Evolutionary conservation across 2,888 invertebrate species (phyloP).

Genomic region (Polyploca ridens): DNA sequence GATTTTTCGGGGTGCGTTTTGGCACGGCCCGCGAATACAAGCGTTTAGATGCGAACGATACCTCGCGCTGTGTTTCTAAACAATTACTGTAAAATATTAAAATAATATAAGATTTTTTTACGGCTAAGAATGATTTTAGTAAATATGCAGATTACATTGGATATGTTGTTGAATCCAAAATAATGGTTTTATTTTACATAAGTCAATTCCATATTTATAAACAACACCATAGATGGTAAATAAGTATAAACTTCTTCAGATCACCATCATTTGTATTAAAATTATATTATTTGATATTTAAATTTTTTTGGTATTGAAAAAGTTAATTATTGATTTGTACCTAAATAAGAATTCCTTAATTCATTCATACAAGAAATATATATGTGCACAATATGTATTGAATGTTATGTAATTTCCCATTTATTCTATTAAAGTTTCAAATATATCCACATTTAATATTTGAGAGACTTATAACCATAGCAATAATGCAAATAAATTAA

Average conservation of each 20-base stretch:
- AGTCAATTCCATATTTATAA: no score
- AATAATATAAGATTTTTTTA: neutral
- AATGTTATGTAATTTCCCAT: neutral
- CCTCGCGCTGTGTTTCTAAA: conserved; percentile 28
- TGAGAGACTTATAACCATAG: neutral
- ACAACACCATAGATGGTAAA: no score
- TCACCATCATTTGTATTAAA: no score
- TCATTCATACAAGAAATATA: no score
- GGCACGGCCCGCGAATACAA: conserved; percentile 59
- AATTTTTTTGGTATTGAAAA: no score
- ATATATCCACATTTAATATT: neutral
- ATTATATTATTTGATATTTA: no score
- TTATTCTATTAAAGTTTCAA: neutral
- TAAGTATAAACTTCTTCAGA: no score
- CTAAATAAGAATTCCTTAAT: neutral
- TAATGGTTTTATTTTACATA: neutral
- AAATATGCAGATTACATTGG: no score
- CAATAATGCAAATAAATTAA: conserved; percentile 19
- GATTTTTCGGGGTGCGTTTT: conserved; percentile 70
- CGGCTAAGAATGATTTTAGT: no score
- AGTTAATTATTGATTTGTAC: neutral
- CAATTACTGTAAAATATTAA: neutral
- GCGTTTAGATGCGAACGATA: conserved; percentile 57
- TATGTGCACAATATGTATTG: neutral
- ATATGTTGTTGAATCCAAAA: neutral